Base-by-base conservation (phyloP, 2,888 invertebrate genomes). In the Cheilosia vernalis region DNA sequence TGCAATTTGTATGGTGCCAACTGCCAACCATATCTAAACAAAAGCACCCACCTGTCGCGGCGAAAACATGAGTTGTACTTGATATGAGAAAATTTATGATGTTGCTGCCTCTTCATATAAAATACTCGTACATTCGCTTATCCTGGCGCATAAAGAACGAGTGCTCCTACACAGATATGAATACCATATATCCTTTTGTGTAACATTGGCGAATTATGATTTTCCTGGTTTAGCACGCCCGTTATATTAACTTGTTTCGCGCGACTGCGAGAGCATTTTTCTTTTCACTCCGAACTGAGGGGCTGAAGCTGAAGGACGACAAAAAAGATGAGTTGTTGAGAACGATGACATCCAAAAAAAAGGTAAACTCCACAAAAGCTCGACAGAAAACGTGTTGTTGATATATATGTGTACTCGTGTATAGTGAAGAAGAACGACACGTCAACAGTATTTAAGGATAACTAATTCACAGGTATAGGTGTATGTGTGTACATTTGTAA, bases 391-490 rank as follows among this genome's bases (percentile, higher is more conserved):
- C 66, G 60, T 73, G 72, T 60, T 74, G 58, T 56, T 58, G 15
- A 6, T 27, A 27, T 6, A 30, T 30, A 30, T 42, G 0, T 33
- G 9, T 17, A 21, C 1, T 21, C 21, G 6, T 17, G 19, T 13
- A 15, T 60, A 55, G 49, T 58, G 21, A 79, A 60, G 66, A 67
- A 53, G 67, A 73, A 80, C 47, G 53, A 73, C 66, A 80, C 80
- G 80, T 73, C 73, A 67, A 61, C 73, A 70, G 61, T 80, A 47
- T 73, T 80, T 80, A 73, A 73, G 73, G 66, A 66, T 73, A 80
- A 73, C 66, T 80, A 80, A 80, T 73, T 73, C 73, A 80, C 55
- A 67, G 61, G 60, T 72, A 56, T 55, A 60, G 60, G 47, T 55
- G 13, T 10, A 13, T 37, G 13, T 10, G 4, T 37, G 63, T 53